Evolutionary conservation across 2,797 vertebrate genomes (phyloP).

Genomic region (Mormyrops attenuatus): DNA sequence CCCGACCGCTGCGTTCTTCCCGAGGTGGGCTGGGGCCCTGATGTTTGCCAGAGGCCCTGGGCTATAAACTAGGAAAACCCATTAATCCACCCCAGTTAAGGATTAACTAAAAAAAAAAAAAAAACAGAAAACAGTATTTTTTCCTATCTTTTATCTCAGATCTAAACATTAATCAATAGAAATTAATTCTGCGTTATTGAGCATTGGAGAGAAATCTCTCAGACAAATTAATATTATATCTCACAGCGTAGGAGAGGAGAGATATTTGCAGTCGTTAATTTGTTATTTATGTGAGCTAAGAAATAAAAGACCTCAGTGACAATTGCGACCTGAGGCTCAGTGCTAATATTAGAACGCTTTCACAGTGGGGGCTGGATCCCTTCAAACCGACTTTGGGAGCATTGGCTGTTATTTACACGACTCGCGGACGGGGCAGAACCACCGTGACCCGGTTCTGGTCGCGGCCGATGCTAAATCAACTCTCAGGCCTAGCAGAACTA

Average conservation of each 20-base stretch:
- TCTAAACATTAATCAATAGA: slow-evolving; percentile 1
- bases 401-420: slow-evolving; percentile 13
- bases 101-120: neutral
- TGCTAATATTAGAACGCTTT: slow-evolving; percentile 19
- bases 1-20: neutral
- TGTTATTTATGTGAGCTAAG: slow-evolving; percentile 1
- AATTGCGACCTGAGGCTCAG: slow-evolving; percentile 4
- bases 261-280: slow-evolving; percentile 8
- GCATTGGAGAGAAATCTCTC: neutral
- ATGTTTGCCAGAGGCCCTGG: neutral
- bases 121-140: neutral
- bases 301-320: slow-evolving; percentile 15
- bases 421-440: neutral
- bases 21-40: neutral
- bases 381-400: neutral
- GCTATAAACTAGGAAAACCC: neutral
- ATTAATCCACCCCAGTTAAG: neutral
- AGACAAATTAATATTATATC: neutral
- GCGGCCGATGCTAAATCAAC: neutral
- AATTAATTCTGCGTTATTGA: neutral
- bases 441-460: neutral
- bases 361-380: slow-evolving; percentile 8
- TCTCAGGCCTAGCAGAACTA: neutral
- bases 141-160: neutral
- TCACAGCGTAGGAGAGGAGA: neutral